Evolutionary conservation across 2,888 invertebrate genomes (phyloP).

Genomic region (Teinopalpus imperialis): DNA sequence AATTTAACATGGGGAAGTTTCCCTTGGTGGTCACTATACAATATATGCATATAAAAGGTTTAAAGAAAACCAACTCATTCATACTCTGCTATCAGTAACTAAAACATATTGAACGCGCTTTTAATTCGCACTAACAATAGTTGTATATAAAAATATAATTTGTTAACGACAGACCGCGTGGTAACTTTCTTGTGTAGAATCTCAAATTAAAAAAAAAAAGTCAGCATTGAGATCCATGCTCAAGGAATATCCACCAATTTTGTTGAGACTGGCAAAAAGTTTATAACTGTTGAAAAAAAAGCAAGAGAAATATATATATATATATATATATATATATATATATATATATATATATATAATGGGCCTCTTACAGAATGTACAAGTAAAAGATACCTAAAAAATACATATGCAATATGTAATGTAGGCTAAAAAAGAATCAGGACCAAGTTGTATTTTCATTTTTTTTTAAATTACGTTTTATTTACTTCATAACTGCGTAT

Average conservation of each 20-base stretch:
- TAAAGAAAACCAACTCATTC: slow-evolving; percentile 6
- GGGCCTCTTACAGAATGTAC: too few species aligned
- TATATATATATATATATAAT: too few species aligned
- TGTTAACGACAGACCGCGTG: slow-evolving; percentile 37
- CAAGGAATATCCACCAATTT: neutral
- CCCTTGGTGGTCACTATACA: slow-evolving; percentile 8
- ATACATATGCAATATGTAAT: too few species aligned
- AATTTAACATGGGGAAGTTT: slow-evolving; percentile 8
- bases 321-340: too few species aligned
- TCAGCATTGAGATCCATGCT: neutral
- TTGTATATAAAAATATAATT: slow-evolving; percentile 27
- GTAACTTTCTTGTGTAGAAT: slow-evolving; percentile 40
- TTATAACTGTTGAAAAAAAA: too few species aligned
- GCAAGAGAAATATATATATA: too few species aligned
- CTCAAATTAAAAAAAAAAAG: slow-evolving; percentile 6
- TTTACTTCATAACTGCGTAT: too few species aligned
- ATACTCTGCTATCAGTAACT: slow-evolving; percentile 3
- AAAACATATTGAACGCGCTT: slow-evolving; percentile 1
- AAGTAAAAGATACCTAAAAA: too few species aligned
- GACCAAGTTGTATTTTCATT: too few species aligned
- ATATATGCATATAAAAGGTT: slow-evolving; percentile 12
- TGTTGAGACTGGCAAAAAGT: too few species aligned
- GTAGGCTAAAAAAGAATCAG: too few species aligned
- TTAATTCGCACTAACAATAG: slow-evolving; percentile 16
- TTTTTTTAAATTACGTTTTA: too few species aligned